A percentile compares a stretch with the other conserved stretches of the same genome.
These are phyloP conservation scores for Cladopsammia gracilis DNA, from an alignment of 64 coral and sea anemone species.

Conservation along the genomic window DNA sequence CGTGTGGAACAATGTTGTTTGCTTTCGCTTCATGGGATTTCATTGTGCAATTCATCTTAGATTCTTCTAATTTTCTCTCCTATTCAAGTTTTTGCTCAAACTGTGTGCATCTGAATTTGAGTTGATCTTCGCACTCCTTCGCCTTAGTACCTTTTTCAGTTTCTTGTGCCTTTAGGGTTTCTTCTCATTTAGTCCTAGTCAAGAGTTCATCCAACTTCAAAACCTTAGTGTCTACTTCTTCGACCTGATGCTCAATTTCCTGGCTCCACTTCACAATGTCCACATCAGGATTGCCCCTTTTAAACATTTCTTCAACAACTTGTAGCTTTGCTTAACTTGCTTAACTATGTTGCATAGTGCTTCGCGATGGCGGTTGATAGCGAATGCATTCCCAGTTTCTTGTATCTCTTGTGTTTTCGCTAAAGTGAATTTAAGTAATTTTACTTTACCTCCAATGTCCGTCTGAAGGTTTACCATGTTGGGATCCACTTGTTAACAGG, in stretches of 20 bases:
- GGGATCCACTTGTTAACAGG: neutral
- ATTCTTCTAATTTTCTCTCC: no score
- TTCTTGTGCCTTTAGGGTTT: no score
- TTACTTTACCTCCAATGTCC: conserved; percentile 7
- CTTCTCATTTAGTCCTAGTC: no score
- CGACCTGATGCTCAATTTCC: neutral
- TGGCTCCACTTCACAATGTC: neutral
- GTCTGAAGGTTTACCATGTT: neutral
- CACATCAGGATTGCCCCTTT: neutral
- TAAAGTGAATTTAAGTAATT: conserved; percentile 7
- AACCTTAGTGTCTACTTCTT: neutral
- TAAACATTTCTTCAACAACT: conserved; percentile 5
- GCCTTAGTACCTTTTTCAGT: no score
- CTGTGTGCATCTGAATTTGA: no score
- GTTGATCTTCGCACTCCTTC: no score
- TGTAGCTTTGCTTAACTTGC: neutral
- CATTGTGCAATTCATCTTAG: no score
- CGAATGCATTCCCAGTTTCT: neutral
- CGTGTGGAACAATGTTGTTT: no score
- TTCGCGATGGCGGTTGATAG: neutral
- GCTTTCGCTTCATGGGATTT: no score
- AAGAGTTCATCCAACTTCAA: no score
- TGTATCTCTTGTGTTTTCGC: neutral
- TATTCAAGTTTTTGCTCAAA: no score
- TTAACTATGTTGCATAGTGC: neutral